These are phyloP conservation scores for Addax nasomaculatus DNA, from an alignment of 2,113 vertebrate genomes.

Conservation along the genomic window DNA sequence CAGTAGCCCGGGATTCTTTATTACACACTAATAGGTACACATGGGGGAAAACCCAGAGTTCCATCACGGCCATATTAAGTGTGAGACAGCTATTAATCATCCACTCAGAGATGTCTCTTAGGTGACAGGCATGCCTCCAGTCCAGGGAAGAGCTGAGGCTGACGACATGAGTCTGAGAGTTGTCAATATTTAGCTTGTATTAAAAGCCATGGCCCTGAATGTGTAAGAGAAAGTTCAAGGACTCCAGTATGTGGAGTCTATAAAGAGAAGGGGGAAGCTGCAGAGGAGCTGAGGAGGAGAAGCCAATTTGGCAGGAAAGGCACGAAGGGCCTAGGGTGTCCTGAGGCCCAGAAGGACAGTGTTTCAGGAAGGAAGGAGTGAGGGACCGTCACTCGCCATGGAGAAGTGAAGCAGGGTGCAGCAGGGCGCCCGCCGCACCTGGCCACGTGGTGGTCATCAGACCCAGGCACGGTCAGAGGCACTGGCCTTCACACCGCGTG, in stretches of 20 bases:
- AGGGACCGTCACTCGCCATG: fast-evolving
- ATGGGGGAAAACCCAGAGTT: neutral
- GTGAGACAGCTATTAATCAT: neutral
- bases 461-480: neutral
- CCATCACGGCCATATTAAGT: neutral
- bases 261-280: neutral
- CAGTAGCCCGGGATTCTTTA: neutral
- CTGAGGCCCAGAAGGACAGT: neutral
- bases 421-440: neutral
- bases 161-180: neutral
- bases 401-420: neutral
- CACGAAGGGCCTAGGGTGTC: neutral
- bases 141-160: neutral
- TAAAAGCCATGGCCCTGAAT: neutral
- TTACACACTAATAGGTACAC: neutral
- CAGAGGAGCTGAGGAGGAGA: neutral
- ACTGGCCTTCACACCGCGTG: neutral
- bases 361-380: neutral
- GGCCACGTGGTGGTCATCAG: too few relatives aligned
- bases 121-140: neutral
- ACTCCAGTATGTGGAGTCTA: neutral
- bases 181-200: neutral
- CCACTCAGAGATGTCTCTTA: neutral
- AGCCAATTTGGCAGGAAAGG: neutral
- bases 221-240: neutral